Evolutionary conservation across 2,888 invertebrate genomes (phyloP).

Genomic region (Meliscaeva auricollis): DNA sequence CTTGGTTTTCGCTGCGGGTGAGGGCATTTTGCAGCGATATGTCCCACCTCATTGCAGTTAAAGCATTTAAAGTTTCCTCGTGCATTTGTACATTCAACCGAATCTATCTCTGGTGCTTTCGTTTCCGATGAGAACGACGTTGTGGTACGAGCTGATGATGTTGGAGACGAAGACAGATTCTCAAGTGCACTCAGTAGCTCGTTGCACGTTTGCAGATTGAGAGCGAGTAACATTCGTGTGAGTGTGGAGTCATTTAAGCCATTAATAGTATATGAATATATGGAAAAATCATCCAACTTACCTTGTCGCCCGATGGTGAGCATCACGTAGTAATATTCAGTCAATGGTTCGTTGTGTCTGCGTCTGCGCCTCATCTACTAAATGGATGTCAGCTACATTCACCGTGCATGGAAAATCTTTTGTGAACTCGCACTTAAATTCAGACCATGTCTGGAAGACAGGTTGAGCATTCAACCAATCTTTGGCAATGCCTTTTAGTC

Average conservation of each 20-base stretch:
- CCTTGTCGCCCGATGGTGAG: slow-evolving; percentile 55
- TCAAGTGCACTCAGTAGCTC: not conserved
- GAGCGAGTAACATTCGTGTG: slow-evolving; percentile 4
- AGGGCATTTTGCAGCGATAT: not conserved
- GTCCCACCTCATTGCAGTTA: not conserved
- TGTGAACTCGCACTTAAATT: not conserved
- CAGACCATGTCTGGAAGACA: slow-evolving; percentile 31
- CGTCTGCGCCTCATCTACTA: slow-evolving; percentile 49
- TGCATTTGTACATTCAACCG: too few species aligned
- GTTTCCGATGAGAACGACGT: not conserved
- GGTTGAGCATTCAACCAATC: slow-evolving; percentile 10
- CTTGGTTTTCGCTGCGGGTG: not conserved
- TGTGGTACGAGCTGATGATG: not conserved
- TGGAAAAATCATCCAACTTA: slow-evolving; percentile 58
- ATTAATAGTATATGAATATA: slow-evolving; percentile 18
- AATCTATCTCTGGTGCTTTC: not conserved
- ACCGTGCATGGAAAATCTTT: slow-evolving; percentile 53
- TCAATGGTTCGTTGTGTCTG: slow-evolving; percentile 37
- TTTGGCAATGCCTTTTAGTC: slow-evolving; percentile 12
- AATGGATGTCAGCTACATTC: slow-evolving; percentile 47
- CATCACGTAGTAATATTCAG: slow-evolving; percentile 67
- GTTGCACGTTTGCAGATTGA: slow-evolving; percentile 9
- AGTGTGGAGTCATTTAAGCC: slow-evolving; percentile 9
- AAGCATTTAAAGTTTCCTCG: slow-evolving; percentile 12
- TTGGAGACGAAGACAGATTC: not conserved